Base-by-base conservation (phyloP, 2,888 invertebrate genomes). In the Tetragnatha montana region DNA sequence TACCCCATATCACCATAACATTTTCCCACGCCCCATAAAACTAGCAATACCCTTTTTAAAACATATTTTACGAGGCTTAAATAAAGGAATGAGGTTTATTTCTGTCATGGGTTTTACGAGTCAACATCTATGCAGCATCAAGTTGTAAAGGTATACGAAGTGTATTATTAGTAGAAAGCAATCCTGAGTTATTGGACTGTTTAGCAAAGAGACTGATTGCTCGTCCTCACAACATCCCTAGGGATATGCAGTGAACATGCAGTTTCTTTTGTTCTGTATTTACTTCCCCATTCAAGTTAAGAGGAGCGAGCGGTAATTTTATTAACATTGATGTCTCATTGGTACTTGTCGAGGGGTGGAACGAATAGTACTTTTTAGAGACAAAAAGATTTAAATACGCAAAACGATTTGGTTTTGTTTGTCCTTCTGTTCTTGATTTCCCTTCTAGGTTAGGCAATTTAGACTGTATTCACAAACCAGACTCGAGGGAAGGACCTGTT, bases 131-230 rank as follows among this genome's bases (percentile, higher is more conserved):
- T 60, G 60, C 12, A 17, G 60, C 12, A 60, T 60, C 60, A 60
- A 17, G 60, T 12, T 60, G 12, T 60, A 12, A 17, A 60, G 49
- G 49, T 60, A 81, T 50, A 69, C 22, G 69, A 49, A 14, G 70
- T 50, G 69, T 12, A 81, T 81, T 81, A 81, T 74, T 82, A 82
- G 73, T 74, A 73, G 22, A 82, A 19, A 74, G 51, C 60, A 74
- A 82, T 74, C 82, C 35, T 82, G 60, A 82, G 73, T 73, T 82
- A 82, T 74, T 50, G 81, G 49, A 73, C 50, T 81, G 49, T 81
- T 81, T 82, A 82, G 76, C 60, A 60, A 73, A 74, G n/a, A 82
- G 71, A 82, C 74, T 74, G 74, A 82, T 71, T 82, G 74, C 60
- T 82, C 51, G 47, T 51, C 22, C 35, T 82, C 35, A 60, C 35